These are phyloP conservation scores for Spea multiplicata DNA, from an alignment of 2,113 vertebrate species.

Conservation along the genomic window DNA sequence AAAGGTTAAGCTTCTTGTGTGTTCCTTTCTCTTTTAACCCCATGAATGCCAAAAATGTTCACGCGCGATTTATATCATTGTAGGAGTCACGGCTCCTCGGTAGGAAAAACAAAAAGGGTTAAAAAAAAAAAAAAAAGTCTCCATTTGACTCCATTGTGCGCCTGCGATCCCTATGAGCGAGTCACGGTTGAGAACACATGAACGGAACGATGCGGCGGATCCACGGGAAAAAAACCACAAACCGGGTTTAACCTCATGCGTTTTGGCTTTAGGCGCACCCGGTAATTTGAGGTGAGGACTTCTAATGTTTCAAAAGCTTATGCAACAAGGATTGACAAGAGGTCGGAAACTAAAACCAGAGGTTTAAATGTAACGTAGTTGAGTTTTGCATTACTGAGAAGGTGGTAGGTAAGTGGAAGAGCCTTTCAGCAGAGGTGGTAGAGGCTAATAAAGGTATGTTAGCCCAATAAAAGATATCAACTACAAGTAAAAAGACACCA, in stretches of 20 bases:
- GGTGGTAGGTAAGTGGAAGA: no score
- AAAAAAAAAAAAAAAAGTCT: no score
- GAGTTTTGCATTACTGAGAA: no score
- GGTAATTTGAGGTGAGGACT: not conserved
- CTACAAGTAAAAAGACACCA: no score
- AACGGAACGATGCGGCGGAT: conserved; percentile 1
- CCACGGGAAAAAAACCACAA: conserved; percentile 6
- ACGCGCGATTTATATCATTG: not conserved
- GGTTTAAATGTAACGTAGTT: no score
- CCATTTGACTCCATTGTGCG: not conserved
- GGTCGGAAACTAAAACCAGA: not conserved
- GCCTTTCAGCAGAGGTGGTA: no score
- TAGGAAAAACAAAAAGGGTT: not conserved
- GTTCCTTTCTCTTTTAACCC: not conserved
- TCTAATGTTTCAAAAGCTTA: not conserved
- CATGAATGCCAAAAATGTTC: not conserved
- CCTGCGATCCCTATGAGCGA: not conserved
- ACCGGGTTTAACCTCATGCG: not conserved
- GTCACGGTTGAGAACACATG: conserved; percentile 20
- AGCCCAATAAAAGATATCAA: no score
- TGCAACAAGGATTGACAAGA: not conserved
- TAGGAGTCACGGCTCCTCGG: no score
- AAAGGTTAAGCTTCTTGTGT: not conserved
- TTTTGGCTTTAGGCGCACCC: not conserved
- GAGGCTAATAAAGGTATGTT: no score